A percentile compares a stretch with the other conserved stretches of the same genome.
phyloP scores from a whole-genome alignment of 2,888 invertebrate species.

The Entomobrya proxima region DNA sequence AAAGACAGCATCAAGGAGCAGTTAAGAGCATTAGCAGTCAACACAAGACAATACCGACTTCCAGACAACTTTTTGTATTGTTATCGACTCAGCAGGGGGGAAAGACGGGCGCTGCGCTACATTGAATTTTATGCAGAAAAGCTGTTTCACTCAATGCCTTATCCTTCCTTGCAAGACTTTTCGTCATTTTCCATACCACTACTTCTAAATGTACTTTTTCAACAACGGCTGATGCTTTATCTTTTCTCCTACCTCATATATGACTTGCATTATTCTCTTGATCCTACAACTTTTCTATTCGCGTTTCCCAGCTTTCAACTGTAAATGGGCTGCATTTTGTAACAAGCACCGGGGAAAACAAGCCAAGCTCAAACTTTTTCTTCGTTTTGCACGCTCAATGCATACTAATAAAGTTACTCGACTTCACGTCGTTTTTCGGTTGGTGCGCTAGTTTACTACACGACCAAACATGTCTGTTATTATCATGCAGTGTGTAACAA shows the following conservation, averaged over 20 bases:
- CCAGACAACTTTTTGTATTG: slow-evolving; percentile 35
- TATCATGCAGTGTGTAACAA: too few relatives aligned
- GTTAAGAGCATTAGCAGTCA: slow-evolving; percentile 42
- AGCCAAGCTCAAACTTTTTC: background rate
- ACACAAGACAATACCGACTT: slow-evolving; percentile 28
- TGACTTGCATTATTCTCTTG: background rate
- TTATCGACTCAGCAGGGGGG: slow-evolving; percentile 31
- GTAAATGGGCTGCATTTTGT: slow-evolving; percentile 25
- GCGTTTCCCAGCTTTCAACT: background rate
- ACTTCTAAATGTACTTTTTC: background rate
- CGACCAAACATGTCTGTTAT: too few relatives aligned
- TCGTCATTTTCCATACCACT: background rate
- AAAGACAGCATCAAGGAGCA: slow-evolving; percentile 43
- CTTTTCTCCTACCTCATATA: background rate
- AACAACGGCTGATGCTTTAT: background rate
- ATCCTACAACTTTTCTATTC: background rate
- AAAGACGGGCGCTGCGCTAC: background rate
- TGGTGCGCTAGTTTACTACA: background rate
- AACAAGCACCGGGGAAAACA: background rate
- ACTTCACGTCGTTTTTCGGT: background rate
- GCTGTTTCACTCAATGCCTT: slow-evolving; percentile 3
- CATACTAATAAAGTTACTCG: background rate
- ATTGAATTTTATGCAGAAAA: slow-evolving; percentile 34
- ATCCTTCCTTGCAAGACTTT: background rate
- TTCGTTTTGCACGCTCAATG: background rate